Evolutionary conservation across 1,140 invertebrate species (phyloP).

Genomic region (Propsilocerus akamusi): DNA sequence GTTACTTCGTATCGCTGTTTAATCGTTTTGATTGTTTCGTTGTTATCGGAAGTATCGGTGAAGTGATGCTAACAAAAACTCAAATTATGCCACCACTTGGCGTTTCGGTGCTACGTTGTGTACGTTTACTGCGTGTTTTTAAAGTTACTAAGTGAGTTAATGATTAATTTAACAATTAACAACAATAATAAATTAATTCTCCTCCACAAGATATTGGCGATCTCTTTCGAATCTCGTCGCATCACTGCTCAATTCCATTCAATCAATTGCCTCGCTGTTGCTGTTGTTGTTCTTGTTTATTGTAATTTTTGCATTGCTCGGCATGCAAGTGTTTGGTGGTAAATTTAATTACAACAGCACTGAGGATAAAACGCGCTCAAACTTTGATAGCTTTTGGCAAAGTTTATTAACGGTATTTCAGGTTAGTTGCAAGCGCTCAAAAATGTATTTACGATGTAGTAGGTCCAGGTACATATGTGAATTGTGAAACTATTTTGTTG

Average conservation of each 20-base stretch:
- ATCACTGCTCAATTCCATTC: slow-evolving; percentile 94
- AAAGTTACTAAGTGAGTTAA: slow-evolving; percentile 79
- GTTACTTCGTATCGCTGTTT: slow-evolving; percentile 93
- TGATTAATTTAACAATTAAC: not conserved
- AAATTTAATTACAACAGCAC: slow-evolving; percentile 84
- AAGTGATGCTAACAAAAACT: slow-evolving; percentile 74
- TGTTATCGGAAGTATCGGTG: slow-evolving; percentile 91
- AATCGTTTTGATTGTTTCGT: slow-evolving; percentile 95
- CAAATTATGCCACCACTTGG: slow-evolving; percentile 76
- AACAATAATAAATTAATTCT: not conserved
- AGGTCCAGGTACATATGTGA: not conserved
- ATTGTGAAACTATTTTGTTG: not conserved
- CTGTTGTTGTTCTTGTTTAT: slow-evolving; percentile 97
- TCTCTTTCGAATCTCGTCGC: slow-evolving; percentile 95
- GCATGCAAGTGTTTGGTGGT: slow-evolving; percentile 92
- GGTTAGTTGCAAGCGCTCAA: slow-evolving; percentile 30
- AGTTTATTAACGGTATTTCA: slow-evolving; percentile 97
- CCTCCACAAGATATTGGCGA: slow-evolving; percentile 75
- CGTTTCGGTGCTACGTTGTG: slow-evolving; percentile 90
- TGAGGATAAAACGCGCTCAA: slow-evolving; percentile 72
- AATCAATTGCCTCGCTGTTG: slow-evolving; percentile 93
- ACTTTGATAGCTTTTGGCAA: slow-evolving; percentile 98
- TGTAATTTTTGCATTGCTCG: slow-evolving; percentile 95
- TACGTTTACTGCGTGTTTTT: slow-evolving; percentile 89
- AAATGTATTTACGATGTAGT: not conserved